phyloP scores from a whole-genome alignment of 92 coral and sea anemone genomes.

The Paramuricea clavata region DNA sequence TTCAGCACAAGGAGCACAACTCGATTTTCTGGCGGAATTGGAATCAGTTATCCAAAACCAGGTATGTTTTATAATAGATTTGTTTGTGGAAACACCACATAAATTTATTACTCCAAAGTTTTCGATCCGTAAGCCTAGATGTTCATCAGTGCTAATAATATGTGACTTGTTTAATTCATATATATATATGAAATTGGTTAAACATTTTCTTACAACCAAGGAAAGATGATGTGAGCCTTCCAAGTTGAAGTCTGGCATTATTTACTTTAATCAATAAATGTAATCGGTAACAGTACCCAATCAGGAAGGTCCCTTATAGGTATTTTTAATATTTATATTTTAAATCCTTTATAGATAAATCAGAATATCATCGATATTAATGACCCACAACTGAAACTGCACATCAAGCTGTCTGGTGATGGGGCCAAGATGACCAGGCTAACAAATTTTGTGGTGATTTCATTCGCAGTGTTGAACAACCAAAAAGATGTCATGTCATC shows the following conservation, averaged over 20 bases:
- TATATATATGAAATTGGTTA: no score
- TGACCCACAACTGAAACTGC: not conserved
- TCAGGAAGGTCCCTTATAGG: no score
- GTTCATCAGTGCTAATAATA: no score
- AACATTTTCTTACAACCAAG: no score
- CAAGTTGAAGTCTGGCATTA: no score
- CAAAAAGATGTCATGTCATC: constrained; percentile 8
- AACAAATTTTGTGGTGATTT: not conserved
- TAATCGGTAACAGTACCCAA: no score
- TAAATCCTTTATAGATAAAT: not conserved
- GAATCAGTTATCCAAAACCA: constrained; percentile 2
- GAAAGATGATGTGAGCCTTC: no score
- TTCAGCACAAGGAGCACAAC: not conserved
- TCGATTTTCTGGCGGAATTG: constrained; percentile 9
- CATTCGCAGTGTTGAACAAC: not conserved
- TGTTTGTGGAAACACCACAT: not conserved
- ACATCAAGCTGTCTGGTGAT: constrained; percentile 9
- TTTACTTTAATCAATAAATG: no score
- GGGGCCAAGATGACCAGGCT: constrained; percentile 8
- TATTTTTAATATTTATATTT: not conserved
- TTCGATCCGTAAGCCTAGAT: no score
- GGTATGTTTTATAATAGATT: not conserved
- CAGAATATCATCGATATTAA: not conserved
- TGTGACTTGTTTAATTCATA: no score
- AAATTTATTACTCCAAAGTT: not conserved